Percentiles rank a stretch among this genome's conserved stretches.
Evolutionary conservation across 1,140 invertebrate genomes (phyloP).

Genomic region (Archegozetes longisetosus): DNA sequence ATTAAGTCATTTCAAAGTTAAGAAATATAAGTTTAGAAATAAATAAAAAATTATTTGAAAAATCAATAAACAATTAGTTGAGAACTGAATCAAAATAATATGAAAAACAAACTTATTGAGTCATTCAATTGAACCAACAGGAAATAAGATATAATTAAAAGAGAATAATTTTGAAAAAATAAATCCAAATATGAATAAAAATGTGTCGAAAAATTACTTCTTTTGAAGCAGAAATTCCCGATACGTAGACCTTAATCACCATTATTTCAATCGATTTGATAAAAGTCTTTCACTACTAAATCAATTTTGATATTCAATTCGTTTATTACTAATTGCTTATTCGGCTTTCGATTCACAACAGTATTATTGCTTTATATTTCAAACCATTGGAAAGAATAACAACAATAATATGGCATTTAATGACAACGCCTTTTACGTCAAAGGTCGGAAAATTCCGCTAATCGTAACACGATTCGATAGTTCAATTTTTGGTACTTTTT

Average conservation of each 20-base stretch:
- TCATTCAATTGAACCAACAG: background rate
- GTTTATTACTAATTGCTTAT: too few relatives aligned
- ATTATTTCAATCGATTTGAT: conserved; percentile 31
- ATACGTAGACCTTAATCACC: conserved; percentile 75
- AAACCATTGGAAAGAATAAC: too few relatives aligned
- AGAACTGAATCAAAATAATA: background rate
- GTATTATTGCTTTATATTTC: too few relatives aligned
- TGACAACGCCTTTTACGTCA: too few relatives aligned
- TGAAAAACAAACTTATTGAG: background rate
- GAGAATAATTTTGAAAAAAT: background rate
- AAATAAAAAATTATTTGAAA: conserved; percentile 18
- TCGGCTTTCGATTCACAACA: too few relatives aligned
- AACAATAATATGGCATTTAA: too few relatives aligned
- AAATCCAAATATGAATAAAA: background rate
- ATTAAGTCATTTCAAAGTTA: background rate
- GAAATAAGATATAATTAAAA: background rate
- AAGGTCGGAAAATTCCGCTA: too few relatives aligned
- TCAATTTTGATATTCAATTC: too few relatives aligned
- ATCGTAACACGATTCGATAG: too few relatives aligned
- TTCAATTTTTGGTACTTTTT: too few relatives aligned
- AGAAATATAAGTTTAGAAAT: conserved; percentile 4
- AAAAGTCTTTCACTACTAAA: background rate
- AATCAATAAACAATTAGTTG: background rate
- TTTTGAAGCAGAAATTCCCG: conserved; percentile 75
- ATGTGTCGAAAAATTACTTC: conserved; percentile 49